Base-by-base conservation (phyloP, 37 sponge, comb jelly and placozoan species). In the Spongia lamella region DNA sequence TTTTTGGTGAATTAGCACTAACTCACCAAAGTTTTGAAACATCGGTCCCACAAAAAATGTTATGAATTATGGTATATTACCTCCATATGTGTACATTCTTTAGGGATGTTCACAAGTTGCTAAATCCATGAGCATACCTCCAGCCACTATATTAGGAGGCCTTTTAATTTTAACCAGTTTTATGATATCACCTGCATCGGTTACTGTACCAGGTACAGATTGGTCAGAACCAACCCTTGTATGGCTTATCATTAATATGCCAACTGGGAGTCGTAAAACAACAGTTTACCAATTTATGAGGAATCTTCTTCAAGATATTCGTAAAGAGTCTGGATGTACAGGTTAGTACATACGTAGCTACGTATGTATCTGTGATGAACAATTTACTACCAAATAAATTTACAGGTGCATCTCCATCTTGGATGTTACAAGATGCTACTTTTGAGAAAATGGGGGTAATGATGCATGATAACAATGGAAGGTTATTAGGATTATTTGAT, bases 361-460 rank as follows among this genome's bases (percentile, higher is more conserved):
- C n/a, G 24, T 60, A 11, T 60, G 24, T 30, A 60, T 15, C 11
- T 21, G 24, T 19, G 21, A 60, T 60, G 24, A 60, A 32, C 20
- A 27, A 60, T 15, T 13, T 15, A 60, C 24, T 25, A 13, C 25
- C 9, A 27, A 21, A 27, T 20, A 27, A 21, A 27, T 26, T 34
- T 30, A 15, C 19, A 61, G 66, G 38, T 65, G 31, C 34, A 30
- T 24, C 9, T 15, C 40, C 61, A 3, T 3, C 36, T 26, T 6
- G 75, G 75, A 38, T 59, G 1, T 21, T 74, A 3, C 53, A 74
- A 30, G 75, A 58, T 21, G 38, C 75, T 7, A 74, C 75, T 58
- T 74, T 74, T 59, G 38, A 74, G 36, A 74, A 29, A 74, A 74
- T 74, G 75, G 61, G 75, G 9, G 61, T 4, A 1, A 2, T 53